These are phyloP conservation scores for Peromyscus polionotus DNA, from an alignment of 2,113 vertebrate species.

Conservation along the genomic window DNA sequence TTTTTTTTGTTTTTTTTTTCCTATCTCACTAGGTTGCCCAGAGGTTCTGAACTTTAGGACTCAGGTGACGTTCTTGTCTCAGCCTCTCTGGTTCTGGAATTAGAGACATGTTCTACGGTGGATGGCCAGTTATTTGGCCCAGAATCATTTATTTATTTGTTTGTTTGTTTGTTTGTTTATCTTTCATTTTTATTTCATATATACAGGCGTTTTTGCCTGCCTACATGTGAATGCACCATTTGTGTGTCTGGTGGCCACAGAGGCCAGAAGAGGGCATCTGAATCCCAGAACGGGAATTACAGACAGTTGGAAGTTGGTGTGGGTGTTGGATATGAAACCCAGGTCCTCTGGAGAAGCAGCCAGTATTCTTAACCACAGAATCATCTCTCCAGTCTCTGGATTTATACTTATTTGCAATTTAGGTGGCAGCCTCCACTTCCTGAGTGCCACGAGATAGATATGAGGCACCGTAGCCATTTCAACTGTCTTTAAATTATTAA, in stretches of 20 bases:
- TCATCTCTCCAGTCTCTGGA: background rate
- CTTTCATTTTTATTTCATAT: background rate
- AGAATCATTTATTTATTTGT: background rate
- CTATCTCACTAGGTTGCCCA: background rate
- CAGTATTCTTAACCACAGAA: background rate
- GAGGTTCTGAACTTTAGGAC: background rate
- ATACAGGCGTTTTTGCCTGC: background rate
- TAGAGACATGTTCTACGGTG: background rate
- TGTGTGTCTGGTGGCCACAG: background rate
- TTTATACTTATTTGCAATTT: background rate
- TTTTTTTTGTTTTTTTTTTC: too few species aligned
- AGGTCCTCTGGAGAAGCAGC: background rate
- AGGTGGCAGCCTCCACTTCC: background rate
- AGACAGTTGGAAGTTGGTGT: too few species aligned
- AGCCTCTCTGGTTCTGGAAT: background rate
- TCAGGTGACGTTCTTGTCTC: background rate
- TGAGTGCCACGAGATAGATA: background rate
- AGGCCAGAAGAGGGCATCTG: background rate
- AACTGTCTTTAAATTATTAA: background rate
- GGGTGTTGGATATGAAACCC: background rate
- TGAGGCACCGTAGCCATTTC: too few species aligned
- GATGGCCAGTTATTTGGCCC: background rate
- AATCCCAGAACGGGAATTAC: background rate
- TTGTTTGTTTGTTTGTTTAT: background rate
- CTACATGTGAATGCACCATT: background rate